phyloP scores from a whole-genome alignment of 2,888 invertebrate genomes.

The Cacoxenus indagator region DNA sequence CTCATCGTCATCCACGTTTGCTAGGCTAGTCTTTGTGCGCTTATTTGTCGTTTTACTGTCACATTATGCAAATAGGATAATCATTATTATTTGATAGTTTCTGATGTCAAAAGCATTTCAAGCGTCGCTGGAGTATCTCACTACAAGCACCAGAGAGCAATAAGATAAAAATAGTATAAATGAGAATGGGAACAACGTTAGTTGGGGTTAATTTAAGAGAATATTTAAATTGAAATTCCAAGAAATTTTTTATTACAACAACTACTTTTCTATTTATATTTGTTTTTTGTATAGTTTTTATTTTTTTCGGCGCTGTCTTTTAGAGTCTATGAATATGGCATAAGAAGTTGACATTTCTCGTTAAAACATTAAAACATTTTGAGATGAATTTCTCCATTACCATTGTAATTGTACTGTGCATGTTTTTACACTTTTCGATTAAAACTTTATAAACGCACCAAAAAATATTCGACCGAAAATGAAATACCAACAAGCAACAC shows the following conservation, averaged over 20 bases:
- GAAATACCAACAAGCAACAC: background rate
- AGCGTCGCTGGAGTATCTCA: constrained; percentile 6
- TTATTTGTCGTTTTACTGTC: constrained; percentile 59
- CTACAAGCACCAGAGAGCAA: background rate
- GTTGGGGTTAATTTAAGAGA: background rate
- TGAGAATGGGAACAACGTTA: background rate
- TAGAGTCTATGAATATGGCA: too few species aligned
- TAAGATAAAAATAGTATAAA: background rate
- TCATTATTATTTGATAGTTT: constrained; percentile 64
- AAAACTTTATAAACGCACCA: background rate
- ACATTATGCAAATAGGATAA: constrained; percentile 62
- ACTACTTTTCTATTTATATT: too few species aligned
- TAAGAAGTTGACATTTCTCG: too few species aligned
- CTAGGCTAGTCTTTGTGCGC: constrained; percentile 32
- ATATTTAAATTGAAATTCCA: background rate
- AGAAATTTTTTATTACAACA: too few species aligned
- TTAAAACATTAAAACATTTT: too few species aligned
- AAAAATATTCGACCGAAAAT: background rate
- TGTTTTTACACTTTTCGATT: background rate
- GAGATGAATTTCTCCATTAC: too few species aligned
- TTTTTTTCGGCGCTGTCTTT: too few species aligned
- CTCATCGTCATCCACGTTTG: constrained; percentile 9
- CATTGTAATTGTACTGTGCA: too few species aligned
- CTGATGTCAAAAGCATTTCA: constrained; percentile 56
- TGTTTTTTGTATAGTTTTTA: too few species aligned